A percentile compares a stretch with the other conserved stretches of the same genome.
phyloP scores from a whole-genome alignment of 2,888 invertebrate genomes.

The Tachina lurida region DNA sequence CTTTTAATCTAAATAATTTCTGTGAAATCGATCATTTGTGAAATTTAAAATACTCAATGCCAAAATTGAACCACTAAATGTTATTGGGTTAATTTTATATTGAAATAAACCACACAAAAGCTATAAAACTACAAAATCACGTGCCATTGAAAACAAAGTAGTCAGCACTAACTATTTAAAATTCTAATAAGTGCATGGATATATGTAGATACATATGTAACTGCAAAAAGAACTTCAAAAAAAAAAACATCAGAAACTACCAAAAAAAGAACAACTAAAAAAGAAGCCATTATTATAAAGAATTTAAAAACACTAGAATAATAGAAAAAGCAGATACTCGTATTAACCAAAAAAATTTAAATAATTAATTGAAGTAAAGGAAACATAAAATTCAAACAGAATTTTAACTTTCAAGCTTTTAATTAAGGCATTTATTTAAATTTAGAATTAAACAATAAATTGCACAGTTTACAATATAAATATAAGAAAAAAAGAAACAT shows the following conservation, averaged over 20 bases:
- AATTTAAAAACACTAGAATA: constrained; percentile 16
- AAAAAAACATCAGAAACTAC: constrained; percentile 15
- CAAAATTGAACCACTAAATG: not conserved
- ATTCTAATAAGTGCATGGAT: not conserved
- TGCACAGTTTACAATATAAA: not conserved
- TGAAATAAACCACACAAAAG: constrained; percentile 15
- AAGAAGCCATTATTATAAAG: not conserved
- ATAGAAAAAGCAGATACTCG: not conserved
- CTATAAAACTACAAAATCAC: constrained; percentile 61
- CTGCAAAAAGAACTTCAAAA: constrained; percentile 15
- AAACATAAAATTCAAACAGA: not conserved
- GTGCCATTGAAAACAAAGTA: constrained; percentile 56
- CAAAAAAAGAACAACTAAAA: constrained; percentile 2
- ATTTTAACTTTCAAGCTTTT: not conserved
- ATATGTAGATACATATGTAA: not conserved
- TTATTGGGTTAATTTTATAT: constrained; percentile 7
- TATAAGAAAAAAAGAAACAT: constrained; percentile 1
- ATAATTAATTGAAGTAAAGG: not conserved
- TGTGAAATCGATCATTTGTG: not conserved
- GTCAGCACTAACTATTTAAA: constrained; percentile 55
- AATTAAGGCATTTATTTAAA: constrained; percentile 40
- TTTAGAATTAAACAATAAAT: not conserved
- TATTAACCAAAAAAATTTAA: not conserved
- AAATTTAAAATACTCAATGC: not conserved
- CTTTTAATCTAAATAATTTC: not conserved